A percentile compares a stretch with the other conserved stretches of the same genome.
Evolutionary conservation across 2,797 vertebrate species (phyloP).

Genomic region (Hippopotamyrus pictus): DNA sequence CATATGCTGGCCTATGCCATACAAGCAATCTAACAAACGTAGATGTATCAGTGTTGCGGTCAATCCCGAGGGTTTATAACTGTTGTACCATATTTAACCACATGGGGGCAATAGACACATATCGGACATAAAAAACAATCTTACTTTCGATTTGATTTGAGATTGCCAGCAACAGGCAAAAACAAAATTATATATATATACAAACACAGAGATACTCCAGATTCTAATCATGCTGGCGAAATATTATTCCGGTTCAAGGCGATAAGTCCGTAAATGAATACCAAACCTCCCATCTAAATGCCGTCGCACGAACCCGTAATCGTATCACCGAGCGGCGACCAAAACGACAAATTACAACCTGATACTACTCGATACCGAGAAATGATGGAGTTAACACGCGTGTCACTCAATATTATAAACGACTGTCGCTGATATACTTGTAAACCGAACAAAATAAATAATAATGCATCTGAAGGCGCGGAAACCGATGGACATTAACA

Average conservation of each 20-base stretch:
- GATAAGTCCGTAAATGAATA: not conserved
- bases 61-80: not conserved
- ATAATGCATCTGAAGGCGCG: not conserved
- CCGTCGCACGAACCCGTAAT: not conserved
- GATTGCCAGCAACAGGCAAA: not conserved
- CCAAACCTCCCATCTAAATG: not conserved
- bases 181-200: slow-evolving; percentile 13
- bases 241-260: not conserved
- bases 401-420: slow-evolving; percentile 1
- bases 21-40: not conserved
- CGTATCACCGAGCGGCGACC: not conserved
- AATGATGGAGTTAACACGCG: not conserved
- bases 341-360: slow-evolving; percentile 9
- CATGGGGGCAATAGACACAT: slow-evolving; percentile 10
- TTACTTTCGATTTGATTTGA: not conserved
- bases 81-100: not conserved
- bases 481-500: not conserved
- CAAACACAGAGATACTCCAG: not conserved
- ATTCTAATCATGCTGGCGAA: not conserved
- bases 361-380: slow-evolving; percentile 3
- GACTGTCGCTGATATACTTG: not conserved
- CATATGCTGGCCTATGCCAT: not conserved
- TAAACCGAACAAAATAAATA: not conserved
- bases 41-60: not conserved
- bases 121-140: not conserved